Conservation (phyloP, 1,140 invertebrate genomes). For the Cotesia chilonis region DNA sequence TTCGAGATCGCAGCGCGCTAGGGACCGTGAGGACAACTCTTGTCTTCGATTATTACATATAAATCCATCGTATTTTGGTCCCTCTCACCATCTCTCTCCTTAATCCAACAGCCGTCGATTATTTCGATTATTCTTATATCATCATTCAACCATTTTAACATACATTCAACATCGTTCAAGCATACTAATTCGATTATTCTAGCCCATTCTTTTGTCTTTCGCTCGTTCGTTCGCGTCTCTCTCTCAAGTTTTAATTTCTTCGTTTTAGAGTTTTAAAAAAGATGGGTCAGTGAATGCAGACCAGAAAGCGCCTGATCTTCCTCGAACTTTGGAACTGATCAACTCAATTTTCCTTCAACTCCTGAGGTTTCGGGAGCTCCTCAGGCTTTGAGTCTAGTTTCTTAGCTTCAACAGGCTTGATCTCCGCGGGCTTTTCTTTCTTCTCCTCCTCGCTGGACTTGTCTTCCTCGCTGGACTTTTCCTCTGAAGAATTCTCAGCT, state of each 20-base stretch:
- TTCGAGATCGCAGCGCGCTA: slow-evolving; percentile 48
- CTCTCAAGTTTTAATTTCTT: no score
- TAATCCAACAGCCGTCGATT: slow-evolving; percentile 44
- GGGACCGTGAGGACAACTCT: slow-evolving; percentile 30
- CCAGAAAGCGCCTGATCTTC: slow-evolving; percentile 21
- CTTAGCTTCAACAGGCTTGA: slow-evolving; percentile 33
- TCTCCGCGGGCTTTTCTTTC: slow-evolving; percentile 31
- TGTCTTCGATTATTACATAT: slow-evolving; percentile 14
- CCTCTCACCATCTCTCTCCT: slow-evolving; percentile 38
- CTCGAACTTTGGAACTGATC: background rate
- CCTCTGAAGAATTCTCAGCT: slow-evolving; percentile 39
- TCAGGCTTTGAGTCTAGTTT: slow-evolving; percentile 46
- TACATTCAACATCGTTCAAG: slow-evolving; percentile 32
- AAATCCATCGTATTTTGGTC: slow-evolving; percentile 28
- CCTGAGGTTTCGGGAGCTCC: slow-evolving; percentile 51
- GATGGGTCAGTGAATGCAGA: slow-evolving; percentile 19
- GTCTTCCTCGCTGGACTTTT: slow-evolving; percentile 40
- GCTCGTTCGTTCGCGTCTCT: slow-evolving; percentile 38
- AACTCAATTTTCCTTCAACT: slow-evolving; percentile 33
- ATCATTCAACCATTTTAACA: slow-evolving; percentile 39
- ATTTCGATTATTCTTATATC: slow-evolving; percentile 43
- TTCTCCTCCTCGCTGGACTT: slow-evolving; percentile 27
- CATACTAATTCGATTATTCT: slow-evolving; percentile 28
- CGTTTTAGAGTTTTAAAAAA: background rate
- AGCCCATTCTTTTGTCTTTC: slow-evolving; percentile 36